Base-by-base conservation (phyloP, 1,140 invertebrate species). In the Achroia grisella region DNA sequence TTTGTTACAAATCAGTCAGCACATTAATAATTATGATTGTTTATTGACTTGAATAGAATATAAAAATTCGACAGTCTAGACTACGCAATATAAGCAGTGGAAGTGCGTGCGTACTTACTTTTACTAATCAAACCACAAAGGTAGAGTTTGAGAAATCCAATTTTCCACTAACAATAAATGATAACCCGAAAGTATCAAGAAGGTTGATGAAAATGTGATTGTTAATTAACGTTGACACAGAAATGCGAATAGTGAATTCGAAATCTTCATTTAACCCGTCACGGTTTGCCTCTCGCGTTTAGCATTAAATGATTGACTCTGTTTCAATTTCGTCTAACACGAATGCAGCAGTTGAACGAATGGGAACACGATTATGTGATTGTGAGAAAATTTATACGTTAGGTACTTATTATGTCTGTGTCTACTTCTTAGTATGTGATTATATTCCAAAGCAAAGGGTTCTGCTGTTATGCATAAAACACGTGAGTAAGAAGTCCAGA, bases 161-260 rank as follows among this genome's bases (percentile, higher is more conserved):
- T 80, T 66, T 64, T 37, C 37, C 13, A 51, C 49, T 55, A 44
- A 75, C 69, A 78, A 77, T 67, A 52, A 49, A 44, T 56, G 74
- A 76, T 71, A 76, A 69, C 61, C 56, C 44, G 41, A 71, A 52
- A 65, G 61, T 60, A 70, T 58, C 59, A 37, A 48, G 50, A 59
- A 63, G 58, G 71, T 64, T 71, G 71, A 75, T 78, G 71, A 69
- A 81, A 84, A 79, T 80, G 63, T 77, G 69, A 82, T 80, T 81
- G 73, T 65, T 81, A 82, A 85, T 85, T 82, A 81, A 80, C 74
- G 66, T 81, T 84, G 80, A 84, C 80, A 84, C 69, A 81, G 71
- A 84, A 84, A 78, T 71, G 62, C 67, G 63, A 69, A 65, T 72
- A 56, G 59, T 72, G 75, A 71, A 83, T 76, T 74, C 63, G 64